Evolutionary conservation across 2,113 vertebrate genomes (phyloP).

Genomic region (Ptychochromis oligacanthus): DNA sequence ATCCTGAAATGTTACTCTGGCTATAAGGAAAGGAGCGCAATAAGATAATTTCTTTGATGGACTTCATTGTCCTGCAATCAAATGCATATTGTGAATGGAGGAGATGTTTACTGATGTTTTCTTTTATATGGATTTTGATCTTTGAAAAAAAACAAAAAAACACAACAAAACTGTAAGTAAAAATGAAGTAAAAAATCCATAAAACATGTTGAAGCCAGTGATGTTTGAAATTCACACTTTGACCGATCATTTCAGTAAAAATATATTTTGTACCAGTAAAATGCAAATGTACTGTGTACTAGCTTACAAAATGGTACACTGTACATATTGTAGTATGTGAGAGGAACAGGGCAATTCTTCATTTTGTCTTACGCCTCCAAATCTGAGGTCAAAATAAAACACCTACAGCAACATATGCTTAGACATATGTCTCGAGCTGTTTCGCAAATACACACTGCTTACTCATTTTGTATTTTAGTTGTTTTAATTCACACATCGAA

Average conservation of each 20-base stretch:
- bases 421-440: neutral
- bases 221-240: neutral
- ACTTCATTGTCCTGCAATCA: neutral
- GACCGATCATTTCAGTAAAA: neutral
- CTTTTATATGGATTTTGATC: neutral
- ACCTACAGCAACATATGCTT: conserved; percentile 10
- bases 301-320: neutral
- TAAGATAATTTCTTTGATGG: neutral
- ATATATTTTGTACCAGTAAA: neutral
- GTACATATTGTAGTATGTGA: neutral
- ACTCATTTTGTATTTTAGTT: neutral
- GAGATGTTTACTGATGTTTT: neutral
- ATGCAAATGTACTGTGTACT: conserved; percentile 5
- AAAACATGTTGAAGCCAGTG: neutral
- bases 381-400: conserved; percentile 24
- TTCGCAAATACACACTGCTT: neutral
- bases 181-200: neutral
- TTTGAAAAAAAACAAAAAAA: neutral
- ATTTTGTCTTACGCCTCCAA: conserved; percentile 7
- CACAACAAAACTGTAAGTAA: neutral
- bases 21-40: neutral
- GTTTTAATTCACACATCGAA: neutral
- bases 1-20: neutral
- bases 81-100: neutral
- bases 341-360: neutral